These are phyloP conservation scores for Lepilemur ruficaudatus DNA, from an alignment of 2,797 vertebrate genomes.

Conservation along the genomic window DNA sequence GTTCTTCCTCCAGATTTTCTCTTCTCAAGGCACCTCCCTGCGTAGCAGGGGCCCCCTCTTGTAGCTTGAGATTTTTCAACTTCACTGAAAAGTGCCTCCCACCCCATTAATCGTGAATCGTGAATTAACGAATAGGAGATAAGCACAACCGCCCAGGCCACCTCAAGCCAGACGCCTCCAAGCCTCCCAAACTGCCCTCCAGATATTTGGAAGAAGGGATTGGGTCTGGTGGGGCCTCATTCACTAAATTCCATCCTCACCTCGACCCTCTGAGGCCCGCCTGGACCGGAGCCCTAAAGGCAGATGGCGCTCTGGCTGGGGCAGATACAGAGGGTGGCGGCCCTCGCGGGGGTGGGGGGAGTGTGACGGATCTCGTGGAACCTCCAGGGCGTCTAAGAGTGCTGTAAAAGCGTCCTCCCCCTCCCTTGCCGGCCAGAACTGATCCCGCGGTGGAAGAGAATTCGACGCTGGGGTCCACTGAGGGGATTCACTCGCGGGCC, in stretches of 20 bases:
- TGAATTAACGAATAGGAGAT: background rate
- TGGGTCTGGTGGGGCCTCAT: background rate
- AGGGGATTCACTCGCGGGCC: background rate
- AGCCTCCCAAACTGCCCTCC: background rate
- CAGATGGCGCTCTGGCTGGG: background rate
- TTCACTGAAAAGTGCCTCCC: background rate
- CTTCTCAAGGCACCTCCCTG: background rate
- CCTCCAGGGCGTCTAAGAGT: background rate
- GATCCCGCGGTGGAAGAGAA: background rate
- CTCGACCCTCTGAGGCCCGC: background rate
- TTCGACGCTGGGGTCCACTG: background rate
- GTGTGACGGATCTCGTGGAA: background rate
- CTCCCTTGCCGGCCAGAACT: background rate
- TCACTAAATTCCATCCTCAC: background rate
- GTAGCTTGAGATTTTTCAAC: constrained; percentile 3
- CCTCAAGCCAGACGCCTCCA: background rate
- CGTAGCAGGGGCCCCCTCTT: background rate
- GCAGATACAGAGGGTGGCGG: background rate
- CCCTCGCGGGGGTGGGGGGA: background rate
- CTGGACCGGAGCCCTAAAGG: background rate
- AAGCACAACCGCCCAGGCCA: background rate
- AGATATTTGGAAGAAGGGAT: background rate
- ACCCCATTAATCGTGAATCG: background rate
- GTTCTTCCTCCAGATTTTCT: background rate
- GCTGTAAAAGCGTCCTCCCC: background rate